Evolutionary conservation across 1,140 invertebrate species (phyloP).

Genomic region (Caenorhabditis briggsae): DNA sequence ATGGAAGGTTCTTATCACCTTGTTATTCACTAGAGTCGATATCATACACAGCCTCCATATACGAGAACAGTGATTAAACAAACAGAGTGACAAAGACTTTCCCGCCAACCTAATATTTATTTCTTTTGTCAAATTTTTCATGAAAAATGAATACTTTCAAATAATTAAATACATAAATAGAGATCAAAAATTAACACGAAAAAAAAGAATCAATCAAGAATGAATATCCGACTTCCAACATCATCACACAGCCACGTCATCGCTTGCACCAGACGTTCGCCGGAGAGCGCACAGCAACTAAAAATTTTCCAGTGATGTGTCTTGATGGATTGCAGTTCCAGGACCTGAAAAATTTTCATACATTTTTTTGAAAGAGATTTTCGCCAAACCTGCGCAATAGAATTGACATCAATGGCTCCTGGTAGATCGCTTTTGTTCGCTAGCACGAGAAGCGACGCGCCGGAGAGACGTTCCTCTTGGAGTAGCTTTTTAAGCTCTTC

Average conservation of each 20-base stretch:
- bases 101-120: not conserved
- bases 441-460: slow-evolving; percentile 92
- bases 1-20: too few species aligned
- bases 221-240: slow-evolving; percentile 93
- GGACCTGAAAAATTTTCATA: slow-evolving; percentile 81
- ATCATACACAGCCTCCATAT: too few species aligned
- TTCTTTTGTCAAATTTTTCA: not conserved
- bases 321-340: slow-evolving; percentile 90
- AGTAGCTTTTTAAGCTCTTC: slow-evolving; percentile 66
- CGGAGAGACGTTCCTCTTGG: slow-evolving; percentile 83
- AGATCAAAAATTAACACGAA: not conserved
- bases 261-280: slow-evolving; percentile 91
- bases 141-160: not conserved
- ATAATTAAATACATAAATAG: not conserved
- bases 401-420: slow-evolving; percentile 86
- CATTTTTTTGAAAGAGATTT: not conserved
- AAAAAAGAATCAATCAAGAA: slow-evolving; percentile 54
- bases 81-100: too few species aligned
- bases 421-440: slow-evolving; percentile 97
- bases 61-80: too few species aligned
- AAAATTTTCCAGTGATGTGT: slow-evolving; percentile 97
- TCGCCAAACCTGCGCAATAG: slow-evolving; percentile 85
- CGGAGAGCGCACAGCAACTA: slow-evolving; percentile 93
- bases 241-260: slow-evolving; percentile 96
- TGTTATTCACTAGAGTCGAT: too few species aligned